Evolutionary conservation across 2,888 invertebrate genomes (phyloP).

Genomic region (Heliconius erato): DNA sequence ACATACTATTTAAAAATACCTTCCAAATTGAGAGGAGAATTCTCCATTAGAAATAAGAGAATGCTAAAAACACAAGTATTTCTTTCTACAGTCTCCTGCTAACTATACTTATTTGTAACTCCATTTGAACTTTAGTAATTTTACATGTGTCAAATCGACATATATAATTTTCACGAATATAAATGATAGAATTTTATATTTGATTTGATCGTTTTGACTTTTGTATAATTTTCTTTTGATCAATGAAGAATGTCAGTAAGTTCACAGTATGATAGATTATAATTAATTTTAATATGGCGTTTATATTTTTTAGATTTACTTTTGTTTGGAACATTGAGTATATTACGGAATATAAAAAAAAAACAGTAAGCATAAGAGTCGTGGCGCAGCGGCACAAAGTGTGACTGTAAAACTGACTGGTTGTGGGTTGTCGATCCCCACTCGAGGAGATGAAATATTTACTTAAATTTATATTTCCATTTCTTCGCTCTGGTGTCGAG

Average conservation of each 20-base stretch:
- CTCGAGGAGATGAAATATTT: too few species aligned
- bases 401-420: too few species aligned
- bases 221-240: background rate
- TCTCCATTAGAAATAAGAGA: background rate
- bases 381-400: too few species aligned
- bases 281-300: background rate
- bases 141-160: background rate
- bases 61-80: background rate
- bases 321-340: too few species aligned
- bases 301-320: background rate
- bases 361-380: too few species aligned
- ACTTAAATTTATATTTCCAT: too few species aligned
- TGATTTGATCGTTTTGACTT: background rate
- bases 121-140: background rate
- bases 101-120: background rate
- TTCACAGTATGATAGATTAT: background rate
- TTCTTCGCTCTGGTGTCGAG: too few species aligned
- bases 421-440: too few species aligned
- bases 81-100: background rate
- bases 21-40: background rate
- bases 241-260: background rate
- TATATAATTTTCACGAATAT: background rate
- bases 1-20: background rate
- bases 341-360: too few species aligned
- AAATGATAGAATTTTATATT: background rate